Evolutionary conservation across 2,888 invertebrate species (phyloP), one percentile per base, ranked within the genome.

Genomic region (Halocaridina rubra): DNA sequence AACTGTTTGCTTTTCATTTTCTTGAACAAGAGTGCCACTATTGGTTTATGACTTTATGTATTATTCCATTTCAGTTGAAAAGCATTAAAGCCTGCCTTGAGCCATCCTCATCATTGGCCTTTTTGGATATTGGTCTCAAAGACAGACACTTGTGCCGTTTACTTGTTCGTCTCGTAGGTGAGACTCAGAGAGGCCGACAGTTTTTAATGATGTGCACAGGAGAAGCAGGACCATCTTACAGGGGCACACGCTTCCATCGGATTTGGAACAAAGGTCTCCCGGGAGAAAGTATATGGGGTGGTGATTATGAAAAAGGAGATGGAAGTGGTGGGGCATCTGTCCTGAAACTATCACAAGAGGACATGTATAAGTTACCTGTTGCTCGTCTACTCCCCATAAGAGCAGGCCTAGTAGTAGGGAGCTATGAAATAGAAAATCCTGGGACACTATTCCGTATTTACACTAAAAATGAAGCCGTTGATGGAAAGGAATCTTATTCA

Each of bases 371-470:
- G 10, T 3, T 29, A 10, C 33, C 19, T 16, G 10, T 57, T 2
- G 33, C 32, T 33, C 27, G 46, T 27, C 3, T 39, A 22, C 27
- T 81, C 1, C 39, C 67, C 5, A 46, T 81, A 46, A 75, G 64
- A 24, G 19, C 75, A n/a, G 81, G 81, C 0, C 46, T 81, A 8
- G 81, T 81, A 8, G 81, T 75, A 5, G 81, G 81, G n/a, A 24
- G 64, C 39, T 81, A 81, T 32, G 75, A 46, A 24, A 74, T 75
- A 24, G 10, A 61, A 22, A 29, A 64, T 5, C n/a, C 27, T 33
- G 75, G 81, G 19, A 46, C 81, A 24, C 53, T 81, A n/a, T 81
- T 81, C 22, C 75, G 81, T 10, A 67, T 81, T 29, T 81, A 81
- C 53, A 81, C 81, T 1, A 81, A 19, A 22, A 53, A 19, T 16